phyloP scores from a whole-genome alignment of 2,797 vertebrate genomes.

The Allobates femoralis region DNA sequence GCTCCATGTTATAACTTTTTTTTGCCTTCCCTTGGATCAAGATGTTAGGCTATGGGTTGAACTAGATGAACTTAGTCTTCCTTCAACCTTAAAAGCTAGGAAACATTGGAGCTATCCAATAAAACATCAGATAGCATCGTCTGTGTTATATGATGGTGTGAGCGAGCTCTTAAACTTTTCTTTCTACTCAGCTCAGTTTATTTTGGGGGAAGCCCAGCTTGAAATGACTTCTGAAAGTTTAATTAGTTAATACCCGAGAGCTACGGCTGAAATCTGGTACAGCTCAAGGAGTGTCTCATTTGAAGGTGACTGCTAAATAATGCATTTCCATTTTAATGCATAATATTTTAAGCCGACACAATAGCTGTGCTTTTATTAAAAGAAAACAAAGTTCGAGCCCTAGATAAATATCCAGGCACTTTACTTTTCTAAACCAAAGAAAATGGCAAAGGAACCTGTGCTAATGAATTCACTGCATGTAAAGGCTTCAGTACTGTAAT shows the following conservation, averaged over 20 bases:
- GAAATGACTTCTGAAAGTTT: constrained; percentile 50
- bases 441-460: constrained; percentile 15
- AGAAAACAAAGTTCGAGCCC: constrained; percentile 46
- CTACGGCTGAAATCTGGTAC: constrained; percentile 45
- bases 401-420: constrained; percentile 55
- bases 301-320: constrained; percentile 47
- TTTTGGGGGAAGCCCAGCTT: constrained; percentile 34
- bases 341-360: constrained; percentile 50
- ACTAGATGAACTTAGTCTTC: too few relatives aligned
- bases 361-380: constrained; percentile 57
- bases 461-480: constrained; percentile 19
- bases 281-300: constrained; percentile 46
- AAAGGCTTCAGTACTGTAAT: constrained; percentile 21
- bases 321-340: constrained; percentile 58
- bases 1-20: too few relatives aligned
- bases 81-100: too few relatives aligned
- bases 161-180: not conserved
- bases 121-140: too few relatives aligned
- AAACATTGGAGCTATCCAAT: too few relatives aligned
- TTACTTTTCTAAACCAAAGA: constrained; percentile 42
- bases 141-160: too few relatives aligned
- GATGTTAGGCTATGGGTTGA: too few relatives aligned
- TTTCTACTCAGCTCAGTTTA: constrained; percentile 1
- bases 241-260: constrained; percentile 52
- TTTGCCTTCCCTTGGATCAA: too few relatives aligned